These are phyloP conservation scores for Heliocidaris erythrogramma DNA, from an alignment of 35 echinoderm and acorn worm species.

Conservation along the genomic window DNA sequence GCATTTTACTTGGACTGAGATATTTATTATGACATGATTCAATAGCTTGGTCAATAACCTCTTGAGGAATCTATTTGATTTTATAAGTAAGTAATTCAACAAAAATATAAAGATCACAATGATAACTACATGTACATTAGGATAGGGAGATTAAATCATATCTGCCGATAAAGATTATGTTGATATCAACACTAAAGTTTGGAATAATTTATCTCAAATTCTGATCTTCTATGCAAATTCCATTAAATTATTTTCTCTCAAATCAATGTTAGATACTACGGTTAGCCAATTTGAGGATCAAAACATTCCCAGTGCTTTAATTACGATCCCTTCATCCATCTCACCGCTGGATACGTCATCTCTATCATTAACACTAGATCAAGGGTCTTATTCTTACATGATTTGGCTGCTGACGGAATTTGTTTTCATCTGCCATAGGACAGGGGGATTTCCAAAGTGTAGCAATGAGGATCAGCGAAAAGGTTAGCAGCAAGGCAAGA, in stretches of 20 bases:
- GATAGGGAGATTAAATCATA: neutral
- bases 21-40: neutral
- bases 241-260: neutral
- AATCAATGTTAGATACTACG: neutral
- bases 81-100: neutral
- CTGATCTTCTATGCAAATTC: neutral
- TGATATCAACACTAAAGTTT: neutral
- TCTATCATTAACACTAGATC: neutral
- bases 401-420: constrained; percentile 16
- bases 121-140: neutral
- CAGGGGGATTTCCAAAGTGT: constrained; percentile 8
- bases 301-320: neutral
- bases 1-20: neutral
- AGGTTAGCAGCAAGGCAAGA: constrained; percentile 8
- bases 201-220: neutral
- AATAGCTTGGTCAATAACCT: neutral
- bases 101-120: neutral
- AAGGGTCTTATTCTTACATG: neutral
- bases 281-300: neutral
- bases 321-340: neutral
- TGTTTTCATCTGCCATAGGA: neutral
- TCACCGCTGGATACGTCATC: neutral
- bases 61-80: neutral
- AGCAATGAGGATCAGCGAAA: neutral
- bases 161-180: neutral